These are phyloP conservation scores for Drosophila greeni DNA, from an alignment of 2,888 invertebrate genomes.

Conservation along the genomic window DNA sequence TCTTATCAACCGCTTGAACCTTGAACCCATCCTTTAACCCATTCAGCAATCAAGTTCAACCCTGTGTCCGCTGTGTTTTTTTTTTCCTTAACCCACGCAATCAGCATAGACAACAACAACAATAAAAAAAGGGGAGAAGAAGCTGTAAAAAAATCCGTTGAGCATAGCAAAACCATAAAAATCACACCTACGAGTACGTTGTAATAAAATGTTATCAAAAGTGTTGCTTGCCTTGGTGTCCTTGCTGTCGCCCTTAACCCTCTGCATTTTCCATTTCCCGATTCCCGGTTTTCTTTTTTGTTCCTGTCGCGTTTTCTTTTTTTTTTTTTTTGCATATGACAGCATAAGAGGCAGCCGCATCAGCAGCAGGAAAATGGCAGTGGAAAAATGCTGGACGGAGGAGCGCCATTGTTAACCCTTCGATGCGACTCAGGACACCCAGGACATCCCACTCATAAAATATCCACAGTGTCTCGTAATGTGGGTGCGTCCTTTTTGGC, in stretches of 20 bases:
- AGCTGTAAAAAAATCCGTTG: conserved; percentile 61
- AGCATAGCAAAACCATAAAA: conserved; percentile 75
- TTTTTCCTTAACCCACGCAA: conserved; percentile 49
- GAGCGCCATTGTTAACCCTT: conserved; percentile 68
- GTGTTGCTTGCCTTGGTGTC: conserved; percentile 62
- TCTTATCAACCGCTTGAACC: conserved; percentile 38
- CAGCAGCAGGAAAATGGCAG: conserved; percentile 30
- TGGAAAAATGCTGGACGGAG: conserved; percentile 50
- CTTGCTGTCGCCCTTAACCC: conserved; percentile 20
- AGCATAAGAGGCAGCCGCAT: conserved; percentile 44
- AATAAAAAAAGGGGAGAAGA: conserved; percentile 7
- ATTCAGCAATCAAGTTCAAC: conserved; percentile 22
- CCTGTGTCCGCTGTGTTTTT: conserved; percentile 25
- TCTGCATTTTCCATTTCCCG: conserved; percentile 23
- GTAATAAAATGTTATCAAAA: conserved; percentile 76
- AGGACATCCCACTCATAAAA: conserved; percentile 56
- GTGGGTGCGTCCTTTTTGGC: conserved; percentile 57
- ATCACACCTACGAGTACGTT: conserved; percentile 75
- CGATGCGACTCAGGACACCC: conserved; percentile 38
- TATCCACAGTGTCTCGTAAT: conserved; percentile 53
- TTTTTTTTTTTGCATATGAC: conserved; percentile 67
- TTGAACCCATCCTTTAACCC: conserved; percentile 23
- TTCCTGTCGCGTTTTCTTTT: not conserved
- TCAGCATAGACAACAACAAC: conserved; percentile 64
- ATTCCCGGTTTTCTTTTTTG: conserved; percentile 11